phyloP scores from a whole-genome alignment of 2,888 invertebrate genomes.

The Bellardia pandia region DNA sequence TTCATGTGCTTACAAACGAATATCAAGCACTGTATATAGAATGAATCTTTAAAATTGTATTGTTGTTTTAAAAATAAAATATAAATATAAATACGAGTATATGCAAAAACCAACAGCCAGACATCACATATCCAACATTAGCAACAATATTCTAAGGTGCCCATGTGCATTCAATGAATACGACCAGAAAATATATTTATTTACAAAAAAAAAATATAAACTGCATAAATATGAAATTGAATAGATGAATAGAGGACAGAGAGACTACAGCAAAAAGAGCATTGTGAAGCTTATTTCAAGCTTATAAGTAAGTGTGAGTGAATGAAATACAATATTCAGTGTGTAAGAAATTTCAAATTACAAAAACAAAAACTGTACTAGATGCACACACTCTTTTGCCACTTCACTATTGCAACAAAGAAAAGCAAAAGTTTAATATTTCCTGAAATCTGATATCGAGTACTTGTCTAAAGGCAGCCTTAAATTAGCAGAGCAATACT shows the following conservation, averaged over 20 bases:
- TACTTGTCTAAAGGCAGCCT: constrained; percentile 22
- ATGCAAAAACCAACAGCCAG: constrained; percentile 47
- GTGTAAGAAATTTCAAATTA: too few relatives aligned
- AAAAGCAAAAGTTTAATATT: constrained; percentile 46
- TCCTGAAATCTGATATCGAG: constrained; percentile 41
- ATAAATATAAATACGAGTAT: constrained; percentile 8
- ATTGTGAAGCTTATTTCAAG: background rate
- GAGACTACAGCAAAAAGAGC: background rate
- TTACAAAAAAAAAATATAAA: background rate
- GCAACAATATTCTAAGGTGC: constrained; percentile 43
- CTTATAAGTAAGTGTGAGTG: background rate
- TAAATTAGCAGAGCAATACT: constrained; percentile 32
- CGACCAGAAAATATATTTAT: background rate
- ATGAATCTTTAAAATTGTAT: constrained; percentile 46
- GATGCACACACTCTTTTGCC: too few relatives aligned
- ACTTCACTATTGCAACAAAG: background rate
- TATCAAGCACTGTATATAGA: too few relatives aligned
- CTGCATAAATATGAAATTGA: constrained; percentile 19
- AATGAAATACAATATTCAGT: background rate
- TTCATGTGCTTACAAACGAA: too few relatives aligned
- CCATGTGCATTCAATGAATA: constrained; percentile 50
- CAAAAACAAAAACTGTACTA: too few relatives aligned
- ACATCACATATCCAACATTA: constrained; percentile 20
- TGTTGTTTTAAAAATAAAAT: constrained; percentile 29
- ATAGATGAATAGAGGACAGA: background rate